Evolutionary conservation across 2,888 invertebrate species (phyloP).

Genomic region (Drosophila picticornis): DNA sequence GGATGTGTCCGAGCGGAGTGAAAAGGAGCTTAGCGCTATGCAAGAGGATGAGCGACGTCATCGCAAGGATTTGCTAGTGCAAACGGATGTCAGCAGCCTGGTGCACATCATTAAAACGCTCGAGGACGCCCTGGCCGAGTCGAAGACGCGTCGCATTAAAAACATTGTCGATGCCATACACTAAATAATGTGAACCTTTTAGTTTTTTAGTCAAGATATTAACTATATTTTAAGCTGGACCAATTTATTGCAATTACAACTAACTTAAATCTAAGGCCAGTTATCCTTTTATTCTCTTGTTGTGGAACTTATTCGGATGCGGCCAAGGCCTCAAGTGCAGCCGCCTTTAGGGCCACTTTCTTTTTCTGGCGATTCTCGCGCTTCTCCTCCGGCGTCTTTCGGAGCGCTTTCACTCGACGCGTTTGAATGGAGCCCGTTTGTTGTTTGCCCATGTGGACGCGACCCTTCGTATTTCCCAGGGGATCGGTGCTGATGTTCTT

Average conservation of each 20-base stretch:
- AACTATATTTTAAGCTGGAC: conserved; percentile 69
- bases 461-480: conserved; percentile 95
- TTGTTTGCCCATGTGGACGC: conserved; percentile 97
- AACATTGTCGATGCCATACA: conserved; percentile 84
- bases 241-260: conserved; percentile 71
- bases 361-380: conserved; percentile 87
- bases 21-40: conserved; percentile 59
- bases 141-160: conserved; percentile 86
- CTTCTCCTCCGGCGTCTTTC: conserved; percentile 90
- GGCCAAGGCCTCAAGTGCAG: conserved; percentile 65
- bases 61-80: conserved; percentile 85
- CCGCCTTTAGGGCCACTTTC: conserved; percentile 83
- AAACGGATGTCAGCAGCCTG: conserved; percentile 88
- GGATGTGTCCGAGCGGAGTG: conserved; percentile 50
- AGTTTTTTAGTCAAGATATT: conserved; percentile 47
- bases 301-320: conserved; percentile 34
- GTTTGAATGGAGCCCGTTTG: conserved; percentile 92
- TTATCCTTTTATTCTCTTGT: neutral
- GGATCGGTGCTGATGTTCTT: conserved; percentile 96
- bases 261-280: conserved; percentile 51
- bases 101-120: conserved; percentile 88
- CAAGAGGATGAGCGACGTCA: conserved; percentile 81
- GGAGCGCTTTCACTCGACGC: conserved; percentile 95
- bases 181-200: conserved; percentile 42
- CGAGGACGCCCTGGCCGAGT: conserved; percentile 88